These are phyloP conservation scores for cat (Felis catus) DNA, from an alignment of 2,113 vertebrate species.

Conservation along the genomic window DNA sequence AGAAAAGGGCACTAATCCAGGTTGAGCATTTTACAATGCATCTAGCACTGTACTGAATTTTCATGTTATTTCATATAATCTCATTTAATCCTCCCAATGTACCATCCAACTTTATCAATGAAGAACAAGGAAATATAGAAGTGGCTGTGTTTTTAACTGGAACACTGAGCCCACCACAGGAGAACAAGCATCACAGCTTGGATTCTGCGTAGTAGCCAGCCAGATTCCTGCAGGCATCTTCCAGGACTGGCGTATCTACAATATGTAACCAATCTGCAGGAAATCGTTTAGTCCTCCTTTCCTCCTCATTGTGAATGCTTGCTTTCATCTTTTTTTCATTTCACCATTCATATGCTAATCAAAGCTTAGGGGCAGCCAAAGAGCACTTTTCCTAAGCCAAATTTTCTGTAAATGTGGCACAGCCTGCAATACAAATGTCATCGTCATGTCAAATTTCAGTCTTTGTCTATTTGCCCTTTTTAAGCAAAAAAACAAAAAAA, in stretches of 20 bases:
- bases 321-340: conserved; percentile 32
- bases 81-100: not conserved
- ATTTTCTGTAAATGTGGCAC: conserved; percentile 4
- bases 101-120: not conserved
- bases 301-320: conserved; percentile 13
- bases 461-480: conserved; percentile 4
- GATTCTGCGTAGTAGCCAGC: not conserved
- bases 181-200: not conserved
- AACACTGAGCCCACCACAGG: not conserved
- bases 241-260: not conserved
- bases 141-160: not conserved
- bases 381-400: not conserved
- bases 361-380: not conserved
- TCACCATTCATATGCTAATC: conserved; percentile 59
- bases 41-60: not conserved
- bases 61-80: not conserved
- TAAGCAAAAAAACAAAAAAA: not conserved
- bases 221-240: not conserved
- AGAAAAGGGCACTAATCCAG: not conserved
- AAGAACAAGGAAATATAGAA: conserved; percentile 3
- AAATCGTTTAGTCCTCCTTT: not conserved
- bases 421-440: not conserved
- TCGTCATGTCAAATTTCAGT: not conserved
- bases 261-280: conserved; percentile 16
- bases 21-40: not conserved